Percentiles rank a stretch among this genome's conserved stretches.
phyloP scores from a whole-genome alignment of 30 jellyfish, hydroid and myxozoan species.

The Pelagia noctiluca region DNA sequence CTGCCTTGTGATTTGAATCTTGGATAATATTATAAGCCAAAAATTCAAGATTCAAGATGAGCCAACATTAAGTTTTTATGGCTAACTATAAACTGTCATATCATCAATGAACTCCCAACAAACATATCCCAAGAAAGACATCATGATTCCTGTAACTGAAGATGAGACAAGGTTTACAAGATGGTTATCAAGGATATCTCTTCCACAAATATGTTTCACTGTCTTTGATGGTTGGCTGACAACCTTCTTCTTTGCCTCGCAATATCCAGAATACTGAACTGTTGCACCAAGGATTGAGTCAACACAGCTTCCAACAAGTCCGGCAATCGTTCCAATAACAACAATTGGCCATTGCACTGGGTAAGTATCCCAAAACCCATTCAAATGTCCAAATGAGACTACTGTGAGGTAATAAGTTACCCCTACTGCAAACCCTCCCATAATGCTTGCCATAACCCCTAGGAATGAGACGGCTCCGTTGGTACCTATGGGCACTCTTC shows the following conservation, averaged over 20 bases:
- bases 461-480: slow-evolving; percentile 85
- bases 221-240: slow-evolving; percentile 62
- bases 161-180: slow-evolving; percentile 76
- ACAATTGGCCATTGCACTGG: slow-evolving; percentile 90
- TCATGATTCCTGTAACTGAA: slow-evolving; percentile 58
- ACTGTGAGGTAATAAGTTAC: slow-evolving; percentile 28
- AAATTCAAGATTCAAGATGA: too few relatives aligned
- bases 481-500: slow-evolving; percentile 86
- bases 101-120: slow-evolving; percentile 50
- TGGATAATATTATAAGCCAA: too few relatives aligned
- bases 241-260: slow-evolving; percentile 65
- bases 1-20: too few relatives aligned
- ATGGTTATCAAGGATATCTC: slow-evolving; percentile 53
- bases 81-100: too few relatives aligned
- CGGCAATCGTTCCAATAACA: slow-evolving; percentile 63
- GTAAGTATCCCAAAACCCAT: slow-evolving; percentile 27
- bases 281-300: slow-evolving; percentile 93
- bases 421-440: slow-evolving; percentile 88
- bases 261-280: slow-evolving; percentile 85
- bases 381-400: slow-evolving; percentile 9
- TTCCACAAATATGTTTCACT: slow-evolving; percentile 70
- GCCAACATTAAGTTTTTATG: too few relatives aligned
- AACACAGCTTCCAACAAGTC: slow-evolving; percentile 79
- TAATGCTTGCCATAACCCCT: slow-evolving; percentile 78
- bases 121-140: slow-evolving; percentile 70